These are phyloP conservation scores for Sorex maritimensis DNA, from an alignment of 2,797 vertebrate genomes.

Conservation along the genomic window DNA sequence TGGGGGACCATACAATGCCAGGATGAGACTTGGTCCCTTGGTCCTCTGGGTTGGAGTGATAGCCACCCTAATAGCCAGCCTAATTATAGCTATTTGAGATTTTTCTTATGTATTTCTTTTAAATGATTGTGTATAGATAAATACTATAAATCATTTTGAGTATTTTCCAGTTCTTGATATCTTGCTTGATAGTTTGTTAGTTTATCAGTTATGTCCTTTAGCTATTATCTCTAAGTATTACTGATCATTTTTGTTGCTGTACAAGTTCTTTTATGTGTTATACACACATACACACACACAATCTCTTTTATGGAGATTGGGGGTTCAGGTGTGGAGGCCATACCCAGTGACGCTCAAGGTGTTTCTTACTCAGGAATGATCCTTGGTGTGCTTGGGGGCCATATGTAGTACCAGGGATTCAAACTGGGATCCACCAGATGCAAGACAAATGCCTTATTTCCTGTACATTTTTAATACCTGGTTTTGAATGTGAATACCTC, in stretches of 20 bases:
- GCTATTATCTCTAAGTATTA: constrained; percentile 52
- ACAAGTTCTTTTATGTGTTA: constrained; percentile 34
- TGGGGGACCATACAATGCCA: no score
- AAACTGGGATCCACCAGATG: no score
- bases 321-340: no score
- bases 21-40: no score
- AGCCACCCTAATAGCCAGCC: background rate
- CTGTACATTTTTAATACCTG: background rate
- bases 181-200: background rate
- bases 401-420: no score
- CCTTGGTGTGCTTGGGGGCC: no score
- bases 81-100: constrained; percentile 15
- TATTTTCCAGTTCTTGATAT: constrained; percentile 59
- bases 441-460: no score
- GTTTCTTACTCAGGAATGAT: no score
- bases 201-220: background rate
- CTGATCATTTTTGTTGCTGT: background rate
- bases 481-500: background rate
- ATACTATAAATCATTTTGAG: background rate
- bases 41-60: no score
- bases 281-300: no score
- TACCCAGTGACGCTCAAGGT: no score
- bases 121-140: background rate
- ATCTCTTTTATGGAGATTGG: background rate
- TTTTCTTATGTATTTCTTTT: constrained; percentile 53